Evolutionary conservation across 2,888 invertebrate species (phyloP), one percentile per base, ranked within the genome.

Genomic region (Gymnocheta viridis): DNA sequence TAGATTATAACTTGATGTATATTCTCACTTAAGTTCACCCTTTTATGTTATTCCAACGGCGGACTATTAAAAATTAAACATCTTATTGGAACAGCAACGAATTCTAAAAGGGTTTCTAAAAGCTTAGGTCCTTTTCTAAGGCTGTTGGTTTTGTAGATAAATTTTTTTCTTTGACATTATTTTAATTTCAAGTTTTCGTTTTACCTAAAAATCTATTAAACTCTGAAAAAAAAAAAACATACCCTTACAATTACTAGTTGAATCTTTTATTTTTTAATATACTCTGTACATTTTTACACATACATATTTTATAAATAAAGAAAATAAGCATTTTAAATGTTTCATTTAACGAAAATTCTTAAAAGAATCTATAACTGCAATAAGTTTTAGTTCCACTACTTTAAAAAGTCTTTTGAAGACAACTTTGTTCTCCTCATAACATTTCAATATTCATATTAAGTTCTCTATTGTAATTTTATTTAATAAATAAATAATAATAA

Each of bases 251-350:
- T 47, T 70, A 38, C 14, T 12, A 5, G 2, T 56, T 44, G 14
- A 14, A 19, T 29, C 41, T 38, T 27, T 10, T 73, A 10, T 51
- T 32, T 64, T 74, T 56, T 2, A n/a, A 29, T 80, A 44, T 54
- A 27, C 17, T 44, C 1, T 17, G 12, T 17, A 44, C 3, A 17
- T 17, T 44, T 17, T 44, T 58, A 4, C 27, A 27, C 14, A 17
- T 4, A 41, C 41, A 17, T 14, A 29, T 58, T 32, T 54, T 24
- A 17, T 35, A 10, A 2, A 32, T 19, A 32, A 74, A 56, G 51
- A 64, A 51, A 82, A 49, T 17, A 74, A 69, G 17, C 82, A 82
- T 82, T 82, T 69, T 12, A 82, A 82, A 82, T 82, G 82, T 79
- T 78, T 44, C 22, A 10, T 62, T 62, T n/a, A n/a, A 41, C 2